Percentiles rank a stretch among this genome's conserved stretches.
Evolutionary conservation across 2,797 vertebrate genomes (phyloP).

Genomic region (Vultur gryphus): DNA sequence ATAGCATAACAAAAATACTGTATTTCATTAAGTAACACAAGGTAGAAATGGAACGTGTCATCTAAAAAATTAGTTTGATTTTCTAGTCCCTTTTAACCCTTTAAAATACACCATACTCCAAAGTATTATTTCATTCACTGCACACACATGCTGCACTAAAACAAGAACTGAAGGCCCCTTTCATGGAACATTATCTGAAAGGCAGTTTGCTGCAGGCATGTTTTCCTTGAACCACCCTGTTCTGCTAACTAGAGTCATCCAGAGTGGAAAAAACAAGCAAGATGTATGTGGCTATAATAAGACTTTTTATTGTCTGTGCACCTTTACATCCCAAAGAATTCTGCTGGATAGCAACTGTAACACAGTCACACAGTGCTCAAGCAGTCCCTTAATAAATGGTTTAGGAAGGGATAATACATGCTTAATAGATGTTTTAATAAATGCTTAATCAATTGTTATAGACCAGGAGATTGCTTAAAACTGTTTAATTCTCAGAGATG

Average conservation of each 20-base stretch:
- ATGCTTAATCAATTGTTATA: background rate
- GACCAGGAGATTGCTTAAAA: background rate
- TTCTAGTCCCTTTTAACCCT: background rate
- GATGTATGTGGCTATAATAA: background rate
- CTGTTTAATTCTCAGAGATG: background rate
- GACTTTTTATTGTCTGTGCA: background rate
- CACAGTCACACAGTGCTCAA: background rate
- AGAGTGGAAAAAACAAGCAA: background rate
- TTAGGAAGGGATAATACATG: background rate
- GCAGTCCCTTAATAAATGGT: background rate
- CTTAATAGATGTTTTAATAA: background rate
- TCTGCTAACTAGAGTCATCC: background rate
- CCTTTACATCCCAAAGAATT: background rate
- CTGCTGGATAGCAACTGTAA: background rate
- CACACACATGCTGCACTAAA: background rate
- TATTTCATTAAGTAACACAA: background rate
- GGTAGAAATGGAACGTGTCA: background rate
- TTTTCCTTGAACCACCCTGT: background rate
- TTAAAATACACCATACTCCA: background rate
- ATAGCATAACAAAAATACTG: accelerated
- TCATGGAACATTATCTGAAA: background rate
- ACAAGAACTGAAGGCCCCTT: background rate
- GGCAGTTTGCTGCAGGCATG: background rate
- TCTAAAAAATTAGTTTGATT: background rate
- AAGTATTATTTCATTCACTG: background rate